Conservation (phyloP, 2,888 invertebrate genomes). For the Acanthopleura granulata region DNA sequence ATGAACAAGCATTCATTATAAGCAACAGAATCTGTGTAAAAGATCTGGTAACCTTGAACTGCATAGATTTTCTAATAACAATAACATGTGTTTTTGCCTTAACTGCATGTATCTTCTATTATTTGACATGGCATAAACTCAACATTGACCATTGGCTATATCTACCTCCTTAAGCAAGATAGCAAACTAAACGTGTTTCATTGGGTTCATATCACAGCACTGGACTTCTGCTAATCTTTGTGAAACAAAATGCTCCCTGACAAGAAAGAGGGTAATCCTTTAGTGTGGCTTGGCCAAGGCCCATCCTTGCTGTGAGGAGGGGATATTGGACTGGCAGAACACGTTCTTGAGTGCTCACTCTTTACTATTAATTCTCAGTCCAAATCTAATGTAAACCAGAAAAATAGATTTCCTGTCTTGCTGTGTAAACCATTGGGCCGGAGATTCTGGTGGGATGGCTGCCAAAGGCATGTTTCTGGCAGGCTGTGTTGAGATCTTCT, state of each 20-base stretch:
- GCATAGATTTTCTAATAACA: too few species aligned
- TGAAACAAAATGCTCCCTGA: neutral
- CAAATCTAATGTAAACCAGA: conserved; percentile 19
- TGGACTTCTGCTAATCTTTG: neutral
- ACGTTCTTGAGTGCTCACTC: conserved; percentile 17
- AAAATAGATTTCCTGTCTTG: conserved; percentile 13
- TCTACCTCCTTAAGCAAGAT: too few species aligned
- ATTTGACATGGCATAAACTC: too few species aligned
- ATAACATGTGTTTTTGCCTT: too few species aligned
- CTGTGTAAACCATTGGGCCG: conserved; percentile 8
- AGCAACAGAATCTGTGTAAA: too few species aligned
- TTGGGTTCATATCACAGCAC: neutral
- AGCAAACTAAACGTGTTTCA: too few species aligned
- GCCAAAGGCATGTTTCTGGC: conserved; percentile 7
- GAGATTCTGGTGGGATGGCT: neutral
- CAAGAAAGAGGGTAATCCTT: conserved; percentile 1
- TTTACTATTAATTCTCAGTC: conserved; percentile 16
- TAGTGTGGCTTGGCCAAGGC: neutral
- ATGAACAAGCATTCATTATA: too few species aligned
- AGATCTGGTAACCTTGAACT: too few species aligned
- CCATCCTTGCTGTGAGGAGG: neutral
- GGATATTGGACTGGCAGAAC: conserved; percentile 9
- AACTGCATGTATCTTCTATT: too few species aligned
- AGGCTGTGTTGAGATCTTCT: neutral
- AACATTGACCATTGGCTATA: too few species aligned